Conservation (phyloP, 2,113 vertebrate species). For the Emberiza fucata region DNA sequence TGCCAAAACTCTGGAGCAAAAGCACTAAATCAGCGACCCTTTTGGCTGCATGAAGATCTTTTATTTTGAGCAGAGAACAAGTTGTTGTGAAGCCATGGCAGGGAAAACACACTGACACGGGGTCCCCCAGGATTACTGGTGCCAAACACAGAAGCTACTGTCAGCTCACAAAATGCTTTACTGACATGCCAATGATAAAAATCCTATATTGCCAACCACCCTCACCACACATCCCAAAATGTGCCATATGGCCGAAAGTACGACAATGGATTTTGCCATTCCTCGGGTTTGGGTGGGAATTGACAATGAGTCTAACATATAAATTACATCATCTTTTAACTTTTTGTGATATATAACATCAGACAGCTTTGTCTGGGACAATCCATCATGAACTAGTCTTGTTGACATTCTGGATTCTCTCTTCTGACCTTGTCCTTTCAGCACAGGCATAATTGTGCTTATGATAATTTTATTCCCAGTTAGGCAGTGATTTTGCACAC, state of each 20-base stretch:
- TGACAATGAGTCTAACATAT: constrained; percentile 34
- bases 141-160: constrained; percentile 17
- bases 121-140: not conserved
- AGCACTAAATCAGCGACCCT: not conserved
- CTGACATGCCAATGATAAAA: not conserved
- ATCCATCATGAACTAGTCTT: constrained; percentile 55
- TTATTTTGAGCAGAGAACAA: not conserved
- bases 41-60: not conserved
- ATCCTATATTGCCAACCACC: not conserved
- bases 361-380: constrained; percentile 49
- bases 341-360: constrained; percentile 54
- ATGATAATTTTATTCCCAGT: constrained; percentile 61
- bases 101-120: not conserved
- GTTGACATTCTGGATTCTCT: constrained; percentile 57
- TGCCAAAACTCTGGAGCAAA: not conserved
- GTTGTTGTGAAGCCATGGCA: not conserved
- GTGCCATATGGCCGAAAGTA: not conserved
- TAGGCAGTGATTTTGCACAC: constrained; percentile 53
- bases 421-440: constrained; percentile 60
- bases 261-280: constrained; percentile 1
- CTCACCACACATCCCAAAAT: constrained; percentile 13
- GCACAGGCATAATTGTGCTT: constrained; percentile 44
- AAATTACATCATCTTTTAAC: constrained; percentile 57
- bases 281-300: not conserved
- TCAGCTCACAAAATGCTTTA: constrained; percentile 1